Evolutionary conservation across 2,888 invertebrate genomes (phyloP), one percentile per base, ranked within the genome.

Genomic region (Drosophila fulvimacula): DNA sequence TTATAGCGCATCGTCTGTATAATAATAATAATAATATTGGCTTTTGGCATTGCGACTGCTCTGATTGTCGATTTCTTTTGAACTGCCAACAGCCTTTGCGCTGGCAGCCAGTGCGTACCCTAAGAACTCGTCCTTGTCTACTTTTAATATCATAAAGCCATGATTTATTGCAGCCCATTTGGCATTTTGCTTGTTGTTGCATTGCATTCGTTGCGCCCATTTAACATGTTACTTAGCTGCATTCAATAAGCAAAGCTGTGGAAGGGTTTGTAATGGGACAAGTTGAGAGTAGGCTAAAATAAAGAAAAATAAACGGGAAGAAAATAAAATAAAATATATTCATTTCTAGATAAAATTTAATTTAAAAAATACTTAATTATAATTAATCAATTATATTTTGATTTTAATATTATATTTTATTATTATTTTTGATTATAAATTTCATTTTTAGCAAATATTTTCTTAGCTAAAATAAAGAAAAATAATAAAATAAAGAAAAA

Each of bases 51-150:
- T 68, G 58, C 19, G 24, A 62, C 42, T 62, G 82, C 77, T 75
- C 67, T 84, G 82, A 83, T 87, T 87, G 77, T 71, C 73, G 72
- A 66, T 41, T 66, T 63, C 56, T 52, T 86, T 82, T 81, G 82
- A 86, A 77, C 83, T 82, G 76, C 57, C 57, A 77, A 59, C 48
- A 62, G 67, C 52, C 71, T 36, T 51, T 58, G 56, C 65, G 69
- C 59, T 70, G 70, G 46, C 73, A 73, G 52, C 62, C 57, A 15
- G 71, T 64, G 61, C 56, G 57, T 63, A 41, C 21, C 51, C n/a
- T 3, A 15, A n/a, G 17, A 39, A 24, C 58, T 74, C 53, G 39
- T 55, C 19, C 58, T 74, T 30, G 32, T 32, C 39, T 55, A 53
- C 42, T 49, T 63, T 72, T 60, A 62, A 74, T 69, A 64, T 57